These are phyloP conservation scores for Chloebia gouldiae DNA, from an alignment of 2,113 vertebrate species.

Conservation along the genomic window DNA sequence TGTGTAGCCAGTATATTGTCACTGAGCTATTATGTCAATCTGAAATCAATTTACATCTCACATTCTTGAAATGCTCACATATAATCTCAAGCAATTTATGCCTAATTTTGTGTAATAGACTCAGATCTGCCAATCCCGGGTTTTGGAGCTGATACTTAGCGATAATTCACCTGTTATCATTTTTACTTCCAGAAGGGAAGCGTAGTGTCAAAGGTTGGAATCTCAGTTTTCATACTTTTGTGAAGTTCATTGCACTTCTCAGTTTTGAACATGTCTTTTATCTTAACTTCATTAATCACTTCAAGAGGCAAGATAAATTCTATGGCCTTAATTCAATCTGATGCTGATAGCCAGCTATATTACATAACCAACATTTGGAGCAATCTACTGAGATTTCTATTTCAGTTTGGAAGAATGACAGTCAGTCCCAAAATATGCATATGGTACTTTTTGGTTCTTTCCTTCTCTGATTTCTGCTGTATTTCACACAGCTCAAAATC, in stretches of 20 bases:
- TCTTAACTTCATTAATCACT: neutral
- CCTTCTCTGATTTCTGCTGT: neutral
- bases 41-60: neutral
- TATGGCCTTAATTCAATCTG: neutral
- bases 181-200: neutral
- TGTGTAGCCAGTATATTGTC: neutral
- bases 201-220: neutral
- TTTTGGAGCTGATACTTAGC: neutral
- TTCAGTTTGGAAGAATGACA: neutral
- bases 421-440: neutral
- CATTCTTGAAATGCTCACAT: neutral
- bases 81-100: neutral
- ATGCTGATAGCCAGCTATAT: neutral
- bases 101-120: neutral
- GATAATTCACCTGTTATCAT: neutral
- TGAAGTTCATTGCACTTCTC: neutral
- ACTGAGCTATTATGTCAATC: neutral
- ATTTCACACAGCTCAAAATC: neutral
- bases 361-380: neutral
- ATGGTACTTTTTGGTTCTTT: neutral
- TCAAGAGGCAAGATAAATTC: neutral
- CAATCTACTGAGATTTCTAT: neutral
- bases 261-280: neutral
- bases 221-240: neutral
- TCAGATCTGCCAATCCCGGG: neutral